Percentiles rank a stretch among this genome's conserved stretches.
Evolutionary conservation across 2,113 vertebrate genomes (phyloP).

Genomic region (Bagarius yarrelli): DNA sequence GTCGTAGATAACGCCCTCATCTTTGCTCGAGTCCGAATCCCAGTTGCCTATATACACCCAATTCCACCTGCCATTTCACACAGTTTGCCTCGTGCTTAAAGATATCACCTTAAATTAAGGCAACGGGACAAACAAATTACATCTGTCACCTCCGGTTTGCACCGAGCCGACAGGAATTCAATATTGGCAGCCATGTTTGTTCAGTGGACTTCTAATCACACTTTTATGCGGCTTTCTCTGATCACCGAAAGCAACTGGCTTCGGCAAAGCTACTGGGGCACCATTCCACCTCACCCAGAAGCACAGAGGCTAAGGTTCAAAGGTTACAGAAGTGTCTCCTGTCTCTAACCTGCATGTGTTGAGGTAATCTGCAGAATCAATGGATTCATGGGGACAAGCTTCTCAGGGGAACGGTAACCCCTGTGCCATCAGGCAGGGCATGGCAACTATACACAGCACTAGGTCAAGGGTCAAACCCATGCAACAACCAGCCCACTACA

Average conservation of each 20-base stretch:
- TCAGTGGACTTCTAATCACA: constrained; percentile 75
- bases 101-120: constrained; percentile 75
- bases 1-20: constrained; percentile 47
- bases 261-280: background rate
- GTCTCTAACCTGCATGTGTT: constrained; percentile 61
- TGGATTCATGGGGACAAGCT: constrained; percentile 80
- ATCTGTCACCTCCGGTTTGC: constrained; percentile 77
- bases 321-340: constrained; percentile 56
- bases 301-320: constrained; percentile 52
- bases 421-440: constrained; percentile 74
- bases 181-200: constrained; percentile 72
- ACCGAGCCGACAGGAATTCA: constrained; percentile 73
- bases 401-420: constrained; percentile 82
- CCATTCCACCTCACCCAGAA: background rate
- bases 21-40: constrained; percentile 33
- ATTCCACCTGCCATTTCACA: constrained; percentile 56
- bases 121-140: constrained; percentile 79
- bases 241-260: constrained; percentile 35
- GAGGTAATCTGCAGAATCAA: constrained; percentile 67
- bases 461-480: constrained; percentile 71
- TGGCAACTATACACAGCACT: constrained; percentile 62
- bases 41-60: constrained; percentile 23
- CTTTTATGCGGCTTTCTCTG: constrained; percentile 62
- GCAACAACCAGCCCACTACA: constrained; percentile 5
- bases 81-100: constrained; percentile 53